Percentiles rank a stretch among this genome's conserved stretches.
These are phyloP conservation scores for Bruchidius siliquastri DNA, from an alignment of 2,888 invertebrate species.

Conservation along the genomic window DNA sequence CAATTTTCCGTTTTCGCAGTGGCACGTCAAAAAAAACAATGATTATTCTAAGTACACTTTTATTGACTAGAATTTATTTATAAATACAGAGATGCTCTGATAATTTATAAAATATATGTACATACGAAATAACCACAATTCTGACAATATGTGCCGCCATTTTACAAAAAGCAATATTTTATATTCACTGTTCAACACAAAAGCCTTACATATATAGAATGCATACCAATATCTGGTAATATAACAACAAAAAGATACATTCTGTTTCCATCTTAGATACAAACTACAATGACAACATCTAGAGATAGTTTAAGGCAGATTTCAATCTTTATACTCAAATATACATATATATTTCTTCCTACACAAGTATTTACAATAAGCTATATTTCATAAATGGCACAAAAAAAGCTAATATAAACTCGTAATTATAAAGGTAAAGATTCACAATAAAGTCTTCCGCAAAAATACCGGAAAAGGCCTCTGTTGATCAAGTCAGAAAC, in stretches of 20 bases:
- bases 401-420: too few relatives aligned
- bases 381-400: not conserved
- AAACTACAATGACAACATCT: not conserved
- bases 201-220: not conserved
- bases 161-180: not conserved
- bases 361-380: not conserved
- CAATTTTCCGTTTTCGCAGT: too few relatives aligned
- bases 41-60: not conserved
- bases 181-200: not conserved
- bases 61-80: not conserved
- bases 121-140: not conserved
- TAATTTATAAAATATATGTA: not conserved
- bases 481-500: not conserved
- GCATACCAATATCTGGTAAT: not conserved
- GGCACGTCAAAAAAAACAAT: not conserved
- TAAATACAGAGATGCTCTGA: not conserved
- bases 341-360: not conserved
- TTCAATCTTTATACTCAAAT: not conserved
- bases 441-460: not conserved
- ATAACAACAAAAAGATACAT: not conserved
- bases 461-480: not conserved
- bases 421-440: not conserved
- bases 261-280: too few relatives aligned
- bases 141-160: not conserved
- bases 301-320: not conserved